Conservation (phyloP, 2,113 vertebrate species). For the Mustela lutreola region DNA sequence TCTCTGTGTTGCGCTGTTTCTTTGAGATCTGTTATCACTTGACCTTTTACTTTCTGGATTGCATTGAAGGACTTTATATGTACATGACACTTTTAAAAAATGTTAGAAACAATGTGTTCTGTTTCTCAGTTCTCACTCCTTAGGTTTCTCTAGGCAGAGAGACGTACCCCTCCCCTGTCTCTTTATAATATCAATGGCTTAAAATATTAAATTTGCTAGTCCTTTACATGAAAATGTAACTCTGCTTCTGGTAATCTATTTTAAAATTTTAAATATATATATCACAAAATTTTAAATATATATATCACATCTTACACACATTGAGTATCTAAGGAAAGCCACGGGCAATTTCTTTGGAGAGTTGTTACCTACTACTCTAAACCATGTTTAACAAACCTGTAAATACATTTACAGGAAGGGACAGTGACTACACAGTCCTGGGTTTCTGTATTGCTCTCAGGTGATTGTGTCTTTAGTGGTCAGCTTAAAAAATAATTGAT, state of each 20-base stretch:
- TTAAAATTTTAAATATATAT: constrained; percentile 75
- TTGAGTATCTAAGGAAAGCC: constrained; percentile 89
- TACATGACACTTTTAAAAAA: neutral
- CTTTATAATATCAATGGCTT: neutral
- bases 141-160: neutral
- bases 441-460: constrained; percentile 70
- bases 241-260: constrained; percentile 69
- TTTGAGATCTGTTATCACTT: neutral
- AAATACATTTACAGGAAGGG: constrained; percentile 81
- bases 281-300: constrained; percentile 77
- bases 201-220: constrained; percentile 61
- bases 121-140: neutral
- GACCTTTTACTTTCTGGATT: neutral
- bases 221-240: constrained; percentile 80
- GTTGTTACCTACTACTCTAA: constrained; percentile 86
- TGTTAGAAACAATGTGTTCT: neutral
- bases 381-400: constrained; percentile 87
- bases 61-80: neutral
- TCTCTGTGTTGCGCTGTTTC: neutral
- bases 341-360: constrained; percentile 85
- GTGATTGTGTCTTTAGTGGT: neutral
- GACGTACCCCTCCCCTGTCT: neutral
- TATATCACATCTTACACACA: constrained; percentile 84
- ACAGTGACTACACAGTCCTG: constrained; percentile 85
- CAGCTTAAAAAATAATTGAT: neutral